Evolutionary conservation across 2,797 vertebrate species (phyloP), one percentile per base, ranked within the genome.

Genomic region (Schizopygopsis pylzovi): DNA sequence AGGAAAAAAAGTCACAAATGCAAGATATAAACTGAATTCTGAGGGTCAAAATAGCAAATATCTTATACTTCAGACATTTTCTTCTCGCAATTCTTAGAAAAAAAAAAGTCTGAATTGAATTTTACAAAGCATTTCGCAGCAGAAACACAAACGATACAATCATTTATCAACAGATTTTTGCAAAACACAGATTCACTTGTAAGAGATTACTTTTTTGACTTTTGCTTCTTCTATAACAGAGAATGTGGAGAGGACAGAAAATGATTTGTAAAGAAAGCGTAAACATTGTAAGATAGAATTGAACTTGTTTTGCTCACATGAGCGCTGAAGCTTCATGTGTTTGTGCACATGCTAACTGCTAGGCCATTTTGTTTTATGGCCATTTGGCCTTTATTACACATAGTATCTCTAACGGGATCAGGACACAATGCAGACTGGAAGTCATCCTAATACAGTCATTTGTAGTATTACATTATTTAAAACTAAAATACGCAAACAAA

Each of bases 361-460:
- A 9, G 49, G 47, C 18, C 73, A 76, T 76, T 37, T 37, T 6
- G 73, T 76, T 37, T 37, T 1, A 76, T 76, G 73, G 28, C 47
- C 10, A 28, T 52, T 28, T 33, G 16, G 25, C n/a, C 71, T 33
- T 33, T 77, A 56, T 76, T 54, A 54, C 33, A 39, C 75, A 39
- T 43, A 25, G 76, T 61, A 79, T 79, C 76, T 79, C 4, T 79
- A 79, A 61, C 13, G 12, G 39, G 47, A 83, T 73, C 81, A 54
- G 70, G 81, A 59, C 37, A 39, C 16, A 39, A 25, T n/a, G 54
- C 76, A 79, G 76, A 79, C 76, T 79, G 54, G 37, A 79, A 59
- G 52, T 61, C 76, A 43, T 1, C 54, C 37, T 78, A 78, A 61
- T 61, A 79, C 25, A 47, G 71, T 16, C 12, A 56, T 28, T 6